phyloP scores from a whole-genome alignment of 1,140 invertebrate species.

The Drosophila kurseongensis region DNA sequence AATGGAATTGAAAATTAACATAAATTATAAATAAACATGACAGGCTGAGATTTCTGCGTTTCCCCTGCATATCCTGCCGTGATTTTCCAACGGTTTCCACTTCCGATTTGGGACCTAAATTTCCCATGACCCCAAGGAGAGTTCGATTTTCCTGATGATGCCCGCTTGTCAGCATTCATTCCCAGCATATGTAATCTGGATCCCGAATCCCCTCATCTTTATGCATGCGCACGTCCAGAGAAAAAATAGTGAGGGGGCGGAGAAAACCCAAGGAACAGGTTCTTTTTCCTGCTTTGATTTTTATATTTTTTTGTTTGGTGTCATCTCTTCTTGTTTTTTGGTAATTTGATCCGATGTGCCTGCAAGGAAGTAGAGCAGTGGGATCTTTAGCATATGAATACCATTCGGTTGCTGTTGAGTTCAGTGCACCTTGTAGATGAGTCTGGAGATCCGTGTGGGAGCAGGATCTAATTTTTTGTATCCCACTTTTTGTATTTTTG shows the following conservation, averaged over 20 bases:
- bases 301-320: neutral
- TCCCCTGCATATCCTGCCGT: slow-evolving; percentile 60
- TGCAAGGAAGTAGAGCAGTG: slow-evolving; percentile 67
- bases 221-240: slow-evolving; percentile 55
- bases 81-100: slow-evolving; percentile 66
- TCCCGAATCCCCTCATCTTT: slow-evolving; percentile 42
- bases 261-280: slow-evolving; percentile 61
- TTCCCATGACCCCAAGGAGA: slow-evolving; percentile 67
- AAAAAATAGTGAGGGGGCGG: neutral
- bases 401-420: slow-evolving; percentile 48
- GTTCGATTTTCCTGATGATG: slow-evolving; percentile 59
- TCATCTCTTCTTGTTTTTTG: slow-evolving; percentile 32
- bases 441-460: slow-evolving; percentile 28
- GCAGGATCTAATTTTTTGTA: slow-evolving; percentile 23
- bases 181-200: slow-evolving; percentile 50
- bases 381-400: slow-evolving; percentile 68
- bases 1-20: slow-evolving; percentile 72
- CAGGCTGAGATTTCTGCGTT: slow-evolving; percentile 27
- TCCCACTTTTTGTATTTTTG: slow-evolving; percentile 26
- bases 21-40: slow-evolving; percentile 76
- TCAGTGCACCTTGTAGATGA: slow-evolving; percentile 46
- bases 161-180: slow-evolving; percentile 66
- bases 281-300: slow-evolving; percentile 69
- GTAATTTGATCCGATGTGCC: slow-evolving; percentile 66
- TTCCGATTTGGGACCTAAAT: slow-evolving; percentile 62